Conservation (phyloP, 1,140 invertebrate genomes). For the Drosophila burlai region DNA sequence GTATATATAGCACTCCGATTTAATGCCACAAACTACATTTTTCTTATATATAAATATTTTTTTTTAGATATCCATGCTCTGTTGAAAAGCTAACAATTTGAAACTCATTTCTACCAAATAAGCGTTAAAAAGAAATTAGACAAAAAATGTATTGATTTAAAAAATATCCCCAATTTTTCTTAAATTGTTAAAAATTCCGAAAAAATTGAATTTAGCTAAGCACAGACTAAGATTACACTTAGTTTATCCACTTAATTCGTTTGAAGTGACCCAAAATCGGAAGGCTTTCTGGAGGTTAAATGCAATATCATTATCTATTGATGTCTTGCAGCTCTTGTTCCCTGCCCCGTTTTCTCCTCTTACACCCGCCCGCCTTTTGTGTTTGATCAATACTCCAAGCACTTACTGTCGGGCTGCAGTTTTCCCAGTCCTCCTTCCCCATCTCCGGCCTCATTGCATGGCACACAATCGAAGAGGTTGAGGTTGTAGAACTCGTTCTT, state of each 20-base stretch:
- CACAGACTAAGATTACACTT: not conserved
- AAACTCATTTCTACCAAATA: no score
- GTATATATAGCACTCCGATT: no score
- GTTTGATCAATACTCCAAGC: conserved; percentile 75
- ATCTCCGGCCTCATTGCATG: conserved; percentile 60
- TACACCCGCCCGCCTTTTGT: conserved; percentile 25
- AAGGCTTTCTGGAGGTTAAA: not conserved
- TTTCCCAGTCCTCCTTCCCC: conserved; percentile 51
- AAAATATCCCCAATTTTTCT: no score
- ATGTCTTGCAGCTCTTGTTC: conserved; percentile 7
- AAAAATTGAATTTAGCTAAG: no score
- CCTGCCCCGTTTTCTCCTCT: not conserved
- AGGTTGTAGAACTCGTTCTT: conserved; percentile 79
- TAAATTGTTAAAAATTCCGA: no score
- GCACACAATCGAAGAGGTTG: conserved; percentile 70
- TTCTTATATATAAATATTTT: no score
- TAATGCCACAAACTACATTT: no score
- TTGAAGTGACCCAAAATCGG: not conserved
- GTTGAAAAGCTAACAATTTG: no score
- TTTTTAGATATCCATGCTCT: no score
- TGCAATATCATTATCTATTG: not conserved
- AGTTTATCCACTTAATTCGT: not conserved
- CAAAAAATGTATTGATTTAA: no score
- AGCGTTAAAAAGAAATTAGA: no score
- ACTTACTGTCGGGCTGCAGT: conserved; percentile 81